Evolutionary conservation across 1,140 invertebrate species (phyloP), one percentile per base, ranked within the genome.

Genomic region (Lasioglossum baleicum): DNA sequence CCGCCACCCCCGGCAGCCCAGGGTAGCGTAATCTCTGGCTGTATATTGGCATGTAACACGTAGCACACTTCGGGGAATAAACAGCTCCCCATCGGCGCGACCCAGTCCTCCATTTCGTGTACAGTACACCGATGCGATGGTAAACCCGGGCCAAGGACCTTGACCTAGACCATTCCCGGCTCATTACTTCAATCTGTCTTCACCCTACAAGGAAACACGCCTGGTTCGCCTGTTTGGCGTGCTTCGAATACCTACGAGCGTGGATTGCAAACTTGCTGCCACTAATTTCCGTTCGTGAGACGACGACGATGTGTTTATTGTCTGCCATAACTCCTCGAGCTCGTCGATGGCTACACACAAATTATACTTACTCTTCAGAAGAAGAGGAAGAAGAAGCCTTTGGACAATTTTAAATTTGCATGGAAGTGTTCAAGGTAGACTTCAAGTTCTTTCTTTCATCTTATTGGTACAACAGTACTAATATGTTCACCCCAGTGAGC

Each of bases 161-260:
- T 82, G 80, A 82, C 80, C 80, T 73, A 82, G 75, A 79, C 80
- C 75, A 65, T 82, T 58, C 42, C 56, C 31, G 51, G 64, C 48
- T 82, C 64, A 51, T 69, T 75, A 80, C 79, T 75, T 75, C 64
- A 64, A 75, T 66, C 66, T 64, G 79, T 80, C 73, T 80, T 80
- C 78, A 31, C 63, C 77, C 77, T 80, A 58, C 65, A 64, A 80
- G 42, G 51, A 63, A 60, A 65, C 40, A 71, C 48, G 22, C 40
- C 44, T 20, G 48, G 15, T 63, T 15, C 20, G 48, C 20, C 44
- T 48, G 65, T 15, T 13, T 11, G 8, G 7, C 75, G 31, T 1
- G 31, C 17, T 64, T 66, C 72, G 26, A 74, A 20, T 42, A 6
- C 74, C 6, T n/a, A 5, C 1, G 7, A 7, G 2, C 20, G 6